phyloP scores from a whole-genome alignment of 2,797 vertebrate genomes.

The Oreonectes daqikongensis region DNA sequence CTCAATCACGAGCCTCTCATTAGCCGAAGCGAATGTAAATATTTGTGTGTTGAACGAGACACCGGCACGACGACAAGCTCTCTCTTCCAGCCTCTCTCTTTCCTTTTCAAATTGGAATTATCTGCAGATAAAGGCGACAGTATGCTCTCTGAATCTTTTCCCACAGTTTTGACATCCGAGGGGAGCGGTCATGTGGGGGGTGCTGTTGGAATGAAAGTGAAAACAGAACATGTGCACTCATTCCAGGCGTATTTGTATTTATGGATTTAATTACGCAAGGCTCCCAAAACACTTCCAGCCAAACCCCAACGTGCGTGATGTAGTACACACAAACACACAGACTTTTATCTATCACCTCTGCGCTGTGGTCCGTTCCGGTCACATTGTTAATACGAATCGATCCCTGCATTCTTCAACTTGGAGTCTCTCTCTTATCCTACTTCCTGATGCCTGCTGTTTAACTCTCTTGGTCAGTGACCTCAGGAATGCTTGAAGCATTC shows the following conservation, averaged over 20 bases:
- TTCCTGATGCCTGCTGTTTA: constrained; percentile 76
- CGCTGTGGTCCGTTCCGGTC: constrained; percentile 50
- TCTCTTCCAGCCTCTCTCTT: constrained; percentile 17
- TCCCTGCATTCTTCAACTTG: constrained; percentile 77
- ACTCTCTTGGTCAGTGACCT: constrained; percentile 59
- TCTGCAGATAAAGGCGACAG: constrained; percentile 18
- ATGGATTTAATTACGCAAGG: constrained; percentile 60
- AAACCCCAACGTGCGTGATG: constrained; percentile 15
- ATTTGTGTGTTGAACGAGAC: constrained; percentile 38
- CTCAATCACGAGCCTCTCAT: constrained; percentile 48
- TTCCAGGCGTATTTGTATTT: constrained; percentile 64
- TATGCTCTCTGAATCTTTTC: constrained; percentile 11
- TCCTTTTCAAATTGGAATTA: constrained; percentile 39
- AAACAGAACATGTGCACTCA: constrained; percentile 18
- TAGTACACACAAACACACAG: constrained; percentile 13
- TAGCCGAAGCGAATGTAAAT: constrained; percentile 32
- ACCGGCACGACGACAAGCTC: constrained; percentile 8
- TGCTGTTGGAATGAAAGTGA: background rate
- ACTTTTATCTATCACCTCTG: constrained; percentile 40
- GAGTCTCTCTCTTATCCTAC: constrained; percentile 82
- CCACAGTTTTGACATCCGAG: constrained; percentile 4
- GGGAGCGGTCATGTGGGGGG: background rate
- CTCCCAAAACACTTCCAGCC: constrained; percentile 54
- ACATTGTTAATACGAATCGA: constrained; percentile 73
- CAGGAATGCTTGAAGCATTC: constrained; percentile 46